A percentile compares a stretch with the other conserved stretches of the same genome.
These are phyloP conservation scores for Drosophila testacea DNA, from an alignment of 2,888 invertebrate genomes.

Conservation along the genomic window DNA sequence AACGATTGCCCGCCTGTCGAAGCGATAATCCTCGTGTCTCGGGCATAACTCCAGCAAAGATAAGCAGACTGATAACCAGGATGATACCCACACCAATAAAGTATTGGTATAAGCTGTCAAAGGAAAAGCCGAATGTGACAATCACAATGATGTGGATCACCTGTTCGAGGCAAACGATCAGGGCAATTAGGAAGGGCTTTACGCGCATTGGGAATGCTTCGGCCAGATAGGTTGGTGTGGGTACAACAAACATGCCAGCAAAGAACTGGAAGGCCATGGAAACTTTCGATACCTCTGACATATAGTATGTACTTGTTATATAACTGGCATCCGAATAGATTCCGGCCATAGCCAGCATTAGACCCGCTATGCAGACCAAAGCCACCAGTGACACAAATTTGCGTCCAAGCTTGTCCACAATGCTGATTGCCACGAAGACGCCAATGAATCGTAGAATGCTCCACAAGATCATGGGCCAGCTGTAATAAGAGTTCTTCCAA, in stretches of 20 bases:
- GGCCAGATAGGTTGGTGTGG: constrained; percentile 72
- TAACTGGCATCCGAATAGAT: constrained; percentile 49
- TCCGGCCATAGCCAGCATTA: constrained; percentile 68
- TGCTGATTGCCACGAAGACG: constrained; percentile 42
- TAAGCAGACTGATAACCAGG: constrained; percentile 46
- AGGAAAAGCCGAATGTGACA: constrained; percentile 32
- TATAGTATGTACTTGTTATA: constrained; percentile 35
- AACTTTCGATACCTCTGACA: constrained; percentile 60
- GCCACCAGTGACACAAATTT: constrained; percentile 64
- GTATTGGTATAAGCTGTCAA: constrained; percentile 47
- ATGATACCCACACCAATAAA: constrained; percentile 68
- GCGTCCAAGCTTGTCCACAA: constrained; percentile 71
- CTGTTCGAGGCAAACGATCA: constrained; percentile 71
- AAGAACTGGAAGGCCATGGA: constrained; percentile 73
- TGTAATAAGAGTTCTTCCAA: constrained; percentile 12
- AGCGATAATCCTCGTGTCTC: constrained; percentile 64
- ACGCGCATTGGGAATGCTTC: constrained; percentile 78
- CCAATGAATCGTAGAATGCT: constrained; percentile 73
- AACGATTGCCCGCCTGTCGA: constrained; percentile 61
- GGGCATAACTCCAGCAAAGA: constrained; percentile 57
- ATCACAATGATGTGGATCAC: constrained; percentile 70
- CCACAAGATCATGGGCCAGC: constrained; percentile 65
- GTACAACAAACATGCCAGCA: constrained; percentile 71
- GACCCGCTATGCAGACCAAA: constrained; percentile 63
- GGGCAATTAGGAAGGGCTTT: constrained; percentile 72